Evolutionary conservation across 1,140 invertebrate species (phyloP).

Genomic region (Caenorhabditis elegans): DNA sequence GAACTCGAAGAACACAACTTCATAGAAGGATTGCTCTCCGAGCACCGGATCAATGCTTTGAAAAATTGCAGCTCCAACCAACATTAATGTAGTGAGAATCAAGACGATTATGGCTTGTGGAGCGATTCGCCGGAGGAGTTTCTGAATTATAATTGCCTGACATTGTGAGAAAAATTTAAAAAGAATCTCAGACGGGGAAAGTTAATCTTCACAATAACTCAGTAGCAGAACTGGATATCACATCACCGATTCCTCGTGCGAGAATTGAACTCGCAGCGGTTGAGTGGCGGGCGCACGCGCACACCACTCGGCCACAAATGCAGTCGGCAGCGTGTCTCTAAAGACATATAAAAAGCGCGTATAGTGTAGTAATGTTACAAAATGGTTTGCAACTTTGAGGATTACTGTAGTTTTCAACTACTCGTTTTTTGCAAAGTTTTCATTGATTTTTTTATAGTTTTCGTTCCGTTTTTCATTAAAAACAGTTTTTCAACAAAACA

Average conservation of each 20-base stretch:
- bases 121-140: not conserved
- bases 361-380: too few relatives aligned
- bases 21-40: not conserved
- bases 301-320: not conserved
- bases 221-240: slow-evolving; percentile 24
- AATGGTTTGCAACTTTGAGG: too few relatives aligned
- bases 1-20: slow-evolving; percentile 18
- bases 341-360: not conserved
- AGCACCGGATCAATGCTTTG: not conserved
- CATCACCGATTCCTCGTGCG: slow-evolving; percentile 11
- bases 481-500: too few relatives aligned
- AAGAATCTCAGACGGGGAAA: slow-evolving; percentile 24
- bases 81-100: not conserved
- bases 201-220: not conserved
- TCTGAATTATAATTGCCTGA: not conserved
- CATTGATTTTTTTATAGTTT: too few relatives aligned
- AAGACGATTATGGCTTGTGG: slow-evolving; percentile 1
- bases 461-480: too few relatives aligned
- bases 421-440: too few relatives aligned
- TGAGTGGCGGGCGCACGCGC: not conserved
- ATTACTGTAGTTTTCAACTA: too few relatives aligned
- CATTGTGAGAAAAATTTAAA: too few relatives aligned
- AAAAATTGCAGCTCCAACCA: not conserved
- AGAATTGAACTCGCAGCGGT: not conserved
- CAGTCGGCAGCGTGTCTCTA: not conserved